Evolutionary conservation across 2,888 invertebrate species (phyloP).

Genomic region (Macaria liturata): DNA sequence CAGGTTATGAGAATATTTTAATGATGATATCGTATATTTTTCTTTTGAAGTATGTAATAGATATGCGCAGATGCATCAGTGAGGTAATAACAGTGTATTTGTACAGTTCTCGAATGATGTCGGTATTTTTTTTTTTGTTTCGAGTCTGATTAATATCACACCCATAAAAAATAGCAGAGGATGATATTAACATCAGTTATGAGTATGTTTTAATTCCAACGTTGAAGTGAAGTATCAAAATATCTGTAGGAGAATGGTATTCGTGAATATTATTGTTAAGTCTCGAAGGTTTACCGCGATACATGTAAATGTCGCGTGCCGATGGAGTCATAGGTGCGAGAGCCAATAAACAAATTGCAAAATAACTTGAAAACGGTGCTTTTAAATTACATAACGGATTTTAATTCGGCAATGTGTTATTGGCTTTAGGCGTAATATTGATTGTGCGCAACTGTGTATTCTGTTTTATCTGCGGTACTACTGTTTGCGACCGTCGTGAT

Average conservation of each 20-base stretch:
- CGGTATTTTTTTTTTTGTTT: too few relatives aligned
- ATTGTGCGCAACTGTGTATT: neutral
- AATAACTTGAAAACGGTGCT: constrained; percentile 64
- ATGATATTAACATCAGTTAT: too few relatives aligned
- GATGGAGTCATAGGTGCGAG: constrained; percentile 73
- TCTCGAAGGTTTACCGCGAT: constrained; percentile 50
- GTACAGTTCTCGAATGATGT: too few relatives aligned
- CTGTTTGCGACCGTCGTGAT: too few relatives aligned
- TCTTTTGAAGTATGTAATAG: too few relatives aligned
- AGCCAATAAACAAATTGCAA: constrained; percentile 69
- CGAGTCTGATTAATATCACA: too few relatives aligned
- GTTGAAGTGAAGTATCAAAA: too few relatives aligned
- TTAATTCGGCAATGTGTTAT: constrained; percentile 30
- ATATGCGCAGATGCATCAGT: too few relatives aligned
- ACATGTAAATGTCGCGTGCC: constrained; percentile 78
- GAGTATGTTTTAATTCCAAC: too few relatives aligned
- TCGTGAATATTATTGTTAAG: constrained; percentile 35
- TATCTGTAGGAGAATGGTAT: constrained; percentile 10
- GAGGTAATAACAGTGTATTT: too few relatives aligned
- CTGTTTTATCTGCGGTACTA: neutral
- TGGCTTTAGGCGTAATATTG: constrained; percentile 12
- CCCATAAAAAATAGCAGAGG: too few relatives aligned
- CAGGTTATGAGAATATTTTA: neutral
- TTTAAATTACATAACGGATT: constrained; percentile 66
- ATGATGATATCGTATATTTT: too few relatives aligned